Conservation (phyloP, 2,797 vertebrate genomes). For the Tiaroga cobitis region DNA sequence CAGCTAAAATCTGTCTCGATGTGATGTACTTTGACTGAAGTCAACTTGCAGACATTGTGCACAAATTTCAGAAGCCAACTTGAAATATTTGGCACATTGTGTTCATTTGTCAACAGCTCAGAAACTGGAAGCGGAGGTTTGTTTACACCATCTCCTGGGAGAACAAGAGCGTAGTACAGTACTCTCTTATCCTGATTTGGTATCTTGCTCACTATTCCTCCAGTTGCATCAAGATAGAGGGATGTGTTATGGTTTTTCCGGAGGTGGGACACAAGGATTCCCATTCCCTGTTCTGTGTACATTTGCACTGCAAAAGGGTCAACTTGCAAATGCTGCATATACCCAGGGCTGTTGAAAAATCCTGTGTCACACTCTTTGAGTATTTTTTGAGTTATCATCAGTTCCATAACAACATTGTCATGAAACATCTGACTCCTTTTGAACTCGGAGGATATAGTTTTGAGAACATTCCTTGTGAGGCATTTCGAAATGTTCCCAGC, state of each 20-base stretch:
- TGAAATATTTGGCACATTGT: not conserved
- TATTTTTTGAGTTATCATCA: not conserved
- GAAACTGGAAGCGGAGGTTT: not conserved
- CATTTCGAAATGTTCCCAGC: not conserved
- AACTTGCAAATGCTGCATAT: constrained; percentile 10
- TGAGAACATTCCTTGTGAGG: not conserved
- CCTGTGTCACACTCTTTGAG: not conserved
- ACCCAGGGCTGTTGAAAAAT: not conserved
- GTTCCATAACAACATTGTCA: not conserved
- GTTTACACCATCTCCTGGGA: not conserved
- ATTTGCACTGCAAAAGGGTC: not conserved
- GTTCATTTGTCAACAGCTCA: too few relatives aligned
- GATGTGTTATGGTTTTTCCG: not conserved
- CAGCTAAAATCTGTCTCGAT: too few relatives aligned
- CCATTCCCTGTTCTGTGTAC: constrained; percentile 6
- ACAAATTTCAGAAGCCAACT: not conserved
- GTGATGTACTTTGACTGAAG: too few relatives aligned
- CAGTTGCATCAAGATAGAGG: not conserved
- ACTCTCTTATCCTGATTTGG: not conserved
- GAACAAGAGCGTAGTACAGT: not conserved
- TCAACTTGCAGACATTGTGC: not conserved
- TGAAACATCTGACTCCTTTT: not conserved
- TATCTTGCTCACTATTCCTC: not conserved
- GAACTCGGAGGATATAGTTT: not conserved
- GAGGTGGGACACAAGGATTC: not conserved